Percentiles rank a stretch among this genome's conserved stretches.
These are phyloP conservation scores for Cataglyphis hispanica DNA, from an alignment of 1,140 invertebrate genomes.

Conservation along the genomic window DNA sequence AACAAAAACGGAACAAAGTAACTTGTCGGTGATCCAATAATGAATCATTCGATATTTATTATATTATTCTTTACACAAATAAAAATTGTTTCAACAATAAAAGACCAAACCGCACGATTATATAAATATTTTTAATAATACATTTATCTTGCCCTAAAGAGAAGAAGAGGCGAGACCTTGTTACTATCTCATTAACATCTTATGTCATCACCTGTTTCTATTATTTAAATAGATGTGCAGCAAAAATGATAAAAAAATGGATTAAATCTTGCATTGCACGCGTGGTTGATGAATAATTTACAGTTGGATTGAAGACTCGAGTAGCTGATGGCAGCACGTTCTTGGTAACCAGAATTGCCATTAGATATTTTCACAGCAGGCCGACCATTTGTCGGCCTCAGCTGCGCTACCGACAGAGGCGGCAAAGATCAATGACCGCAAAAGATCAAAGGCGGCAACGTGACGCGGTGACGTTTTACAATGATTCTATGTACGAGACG, in stretches of 20 bases:
- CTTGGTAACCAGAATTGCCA: neutral
- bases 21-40: neutral
- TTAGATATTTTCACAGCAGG: neutral
- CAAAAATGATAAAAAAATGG: constrained; percentile 21
- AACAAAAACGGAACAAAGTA: neutral
- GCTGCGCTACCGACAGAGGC: constrained; percentile 47
- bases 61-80: neutral
- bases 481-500: neutral
- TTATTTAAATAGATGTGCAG: constrained; percentile 2
- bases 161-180: neutral
- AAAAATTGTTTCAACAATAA: neutral
- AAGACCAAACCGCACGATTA: neutral
- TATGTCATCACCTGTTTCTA: neutral
- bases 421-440: constrained; percentile 8
- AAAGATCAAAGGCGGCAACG: constrained; percentile 37
- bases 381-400: neutral
- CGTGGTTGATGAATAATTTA: neutral
- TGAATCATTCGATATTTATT: neutral
- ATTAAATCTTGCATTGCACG: neutral
- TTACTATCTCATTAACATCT: neutral
- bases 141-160: neutral
- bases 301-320: neutral
- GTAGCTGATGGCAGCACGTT: constrained; percentile 54
- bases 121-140: neutral
- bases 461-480: no score